phyloP scores from a whole-genome alignment of 2,797 vertebrate species.

The Telmatherina bonti region DNA sequence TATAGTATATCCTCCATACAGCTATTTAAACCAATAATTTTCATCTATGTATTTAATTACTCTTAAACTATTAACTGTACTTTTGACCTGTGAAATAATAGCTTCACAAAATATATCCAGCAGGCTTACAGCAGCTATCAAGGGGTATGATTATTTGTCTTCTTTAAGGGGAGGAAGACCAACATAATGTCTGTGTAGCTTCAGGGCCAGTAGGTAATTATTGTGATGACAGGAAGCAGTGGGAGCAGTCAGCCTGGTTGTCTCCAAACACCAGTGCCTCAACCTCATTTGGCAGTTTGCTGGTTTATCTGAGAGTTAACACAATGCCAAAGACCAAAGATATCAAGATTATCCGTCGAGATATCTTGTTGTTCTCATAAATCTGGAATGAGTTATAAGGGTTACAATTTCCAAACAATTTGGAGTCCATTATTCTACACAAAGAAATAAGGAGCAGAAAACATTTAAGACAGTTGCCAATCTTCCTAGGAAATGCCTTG shows the following conservation, averaged over 20 bases:
- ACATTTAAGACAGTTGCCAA: too few species aligned
- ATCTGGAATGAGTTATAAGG: too few species aligned
- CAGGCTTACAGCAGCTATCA: background rate
- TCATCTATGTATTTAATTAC: background rate
- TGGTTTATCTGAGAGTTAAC: too few species aligned
- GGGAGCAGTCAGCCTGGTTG: background rate
- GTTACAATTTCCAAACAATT: too few species aligned
- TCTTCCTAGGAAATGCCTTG: too few species aligned
- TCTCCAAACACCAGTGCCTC: background rate
- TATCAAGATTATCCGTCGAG: background rate
- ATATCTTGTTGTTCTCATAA: too few species aligned
- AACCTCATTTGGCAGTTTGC: background rate
- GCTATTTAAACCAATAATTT: constrained; percentile 18
- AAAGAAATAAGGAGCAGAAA: too few species aligned
- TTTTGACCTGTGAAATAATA: background rate
- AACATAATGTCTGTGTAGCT: background rate
- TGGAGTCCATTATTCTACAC: too few species aligned
- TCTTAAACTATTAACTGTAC: constrained; percentile 13
- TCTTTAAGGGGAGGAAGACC: background rate
- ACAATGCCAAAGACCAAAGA: background rate
- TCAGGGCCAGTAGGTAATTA: constrained; percentile 7
- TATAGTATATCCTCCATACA: constrained; percentile 24
- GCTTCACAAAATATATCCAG: constrained; percentile 7
- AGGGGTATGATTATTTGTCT: constrained; percentile 1
- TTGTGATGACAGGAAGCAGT: constrained; percentile 14